Base-by-base conservation (phyloP, 1,140 invertebrate genomes). In the Agrypnia vestita region DNA sequence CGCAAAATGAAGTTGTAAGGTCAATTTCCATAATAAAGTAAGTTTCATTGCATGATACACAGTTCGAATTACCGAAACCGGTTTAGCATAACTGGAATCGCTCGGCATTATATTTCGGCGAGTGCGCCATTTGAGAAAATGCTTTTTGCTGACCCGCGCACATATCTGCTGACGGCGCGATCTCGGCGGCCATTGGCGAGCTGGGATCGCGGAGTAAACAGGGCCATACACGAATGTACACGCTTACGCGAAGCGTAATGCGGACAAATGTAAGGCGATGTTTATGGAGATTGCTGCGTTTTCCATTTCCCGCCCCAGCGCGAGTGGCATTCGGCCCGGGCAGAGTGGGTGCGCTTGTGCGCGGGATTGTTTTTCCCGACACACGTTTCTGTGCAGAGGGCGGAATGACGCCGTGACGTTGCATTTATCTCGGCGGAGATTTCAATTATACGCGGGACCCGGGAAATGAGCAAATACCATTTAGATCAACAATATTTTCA, bases 241-340 rank as follows among this genome's bases (percentile, higher is more conserved):
- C 15, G 21, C 25, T 35, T 35, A 35, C 25, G 25, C 25, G 25
- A 19, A 59, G 6, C 17, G 21, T 59, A 19, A 59, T 10, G 55
- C 4, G 55, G 21, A 59, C 21, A 59, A 59, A 21, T 59, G 15
- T 35, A 35, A 35, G 25, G 25, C 25, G 25, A 35, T 35, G 25
- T 59, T 59, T 59, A 19, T 59, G 17, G 55, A 59, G 55, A 59
- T 21, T 19, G 55, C 21, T 59, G 17, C 17, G 17, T 59, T 59
- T 59, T 59, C 55, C 55, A 59, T 59, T 59, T 59, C 0, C 55
- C 55, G 17, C 55, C 55, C 55, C 15, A 59, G 55, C 21, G 55
- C 55, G 15, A 21, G 55, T 59, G 55, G 17, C 55, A 59, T 59
- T 59, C 21, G 55, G 55, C 11, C n/a, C 25, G 25, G 25, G 55